A percentile compares a stretch with the other conserved stretches of the same genome.
Conservation (phyloP, 2,113 vertebrate genomes). For the Ctenomys sociabilis region DNA sequence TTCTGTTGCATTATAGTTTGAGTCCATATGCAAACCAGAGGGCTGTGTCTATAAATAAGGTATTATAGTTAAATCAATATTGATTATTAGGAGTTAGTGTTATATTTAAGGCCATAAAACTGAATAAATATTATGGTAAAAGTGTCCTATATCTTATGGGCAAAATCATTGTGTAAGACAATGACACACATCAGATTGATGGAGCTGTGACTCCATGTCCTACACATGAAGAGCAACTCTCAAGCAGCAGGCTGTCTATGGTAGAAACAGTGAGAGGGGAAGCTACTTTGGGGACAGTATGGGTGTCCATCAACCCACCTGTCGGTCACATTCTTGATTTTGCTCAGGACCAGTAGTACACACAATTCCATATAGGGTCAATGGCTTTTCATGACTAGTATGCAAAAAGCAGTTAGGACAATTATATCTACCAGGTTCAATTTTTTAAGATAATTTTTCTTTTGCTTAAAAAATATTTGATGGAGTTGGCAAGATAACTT, state of each 20-base stretch:
- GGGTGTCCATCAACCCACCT: background rate
- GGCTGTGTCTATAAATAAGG: constrained; percentile 81
- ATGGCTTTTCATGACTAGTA: background rate
- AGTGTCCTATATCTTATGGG: constrained; percentile 76
- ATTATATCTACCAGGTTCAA: background rate
- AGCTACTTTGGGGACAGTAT: background rate
- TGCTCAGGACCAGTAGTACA: background rate
- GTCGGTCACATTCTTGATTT: constrained; percentile 31
- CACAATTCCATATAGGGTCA: background rate
- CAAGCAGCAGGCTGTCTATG: background rate
- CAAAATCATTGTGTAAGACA: constrained; percentile 62
- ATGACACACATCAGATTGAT: constrained; percentile 28
- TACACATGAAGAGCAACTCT: background rate
- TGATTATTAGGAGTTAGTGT: constrained; percentile 83
- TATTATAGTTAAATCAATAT: constrained; percentile 83
- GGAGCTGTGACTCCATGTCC: background rate
- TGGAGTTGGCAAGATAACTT: no score
- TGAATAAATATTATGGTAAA: constrained; percentile 79
- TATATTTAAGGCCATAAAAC: constrained; percentile 81
- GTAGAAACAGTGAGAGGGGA: background rate
- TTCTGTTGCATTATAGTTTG: constrained; percentile 66
- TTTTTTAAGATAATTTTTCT: constrained; percentile 46
- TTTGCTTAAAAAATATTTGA: constrained; percentile 9
- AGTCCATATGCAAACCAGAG: constrained; percentile 79
- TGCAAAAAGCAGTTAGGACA: background rate